Evolutionary conservation across 2,888 invertebrate species (phyloP), one percentile per base, ranked within the genome.

Genomic region (Cephalotes varians): DNA sequence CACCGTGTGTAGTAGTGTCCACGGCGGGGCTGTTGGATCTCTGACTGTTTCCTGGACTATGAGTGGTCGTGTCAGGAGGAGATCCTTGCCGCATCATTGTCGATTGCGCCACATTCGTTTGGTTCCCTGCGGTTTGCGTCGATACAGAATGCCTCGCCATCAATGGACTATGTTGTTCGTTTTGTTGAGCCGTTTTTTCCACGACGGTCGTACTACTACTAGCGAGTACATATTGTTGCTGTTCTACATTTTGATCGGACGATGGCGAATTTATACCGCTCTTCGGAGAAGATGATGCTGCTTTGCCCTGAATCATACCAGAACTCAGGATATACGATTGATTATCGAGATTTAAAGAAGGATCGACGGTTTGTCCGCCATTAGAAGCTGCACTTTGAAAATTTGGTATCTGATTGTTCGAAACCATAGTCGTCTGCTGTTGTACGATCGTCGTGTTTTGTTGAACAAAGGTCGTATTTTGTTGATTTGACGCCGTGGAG

Each of bases 371-470:
- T 51, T 89, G 79, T 10, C 87, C 82, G 62, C 87, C 86, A 62
- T 91, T 88, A 7, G 92, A 87, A 37, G 90, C 80, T 37, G 90
- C 87, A 18, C 86, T 87, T 86, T 94, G 95, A 92, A 95, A 95
- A 85, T 95, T 93, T 60, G 95, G 95, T 76, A 95, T 94, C 85
- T 95, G 96, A 90, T 97, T 96, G 91, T 97, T 97, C 0, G 97
- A 96, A 4, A 97, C 96, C 95, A 97, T 96, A 0, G 97, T 97
- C 0, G 97, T 97, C 93, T 97, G 97, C 90, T 97, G 97, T 91
- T 97, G 97, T 2, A 97, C 97, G 90, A 98, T 98, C 0, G 98
- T 98, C 0, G 98, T 97, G 92, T 98, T 98, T 90, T 98, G 98
- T 89, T 98, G 98, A 1, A 98, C 97, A 91, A 96, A 98, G 0